These are phyloP conservation scores for Ochotona curzoniae DNA, from an alignment of 2,113 vertebrate genomes.

Conservation along the genomic window DNA sequence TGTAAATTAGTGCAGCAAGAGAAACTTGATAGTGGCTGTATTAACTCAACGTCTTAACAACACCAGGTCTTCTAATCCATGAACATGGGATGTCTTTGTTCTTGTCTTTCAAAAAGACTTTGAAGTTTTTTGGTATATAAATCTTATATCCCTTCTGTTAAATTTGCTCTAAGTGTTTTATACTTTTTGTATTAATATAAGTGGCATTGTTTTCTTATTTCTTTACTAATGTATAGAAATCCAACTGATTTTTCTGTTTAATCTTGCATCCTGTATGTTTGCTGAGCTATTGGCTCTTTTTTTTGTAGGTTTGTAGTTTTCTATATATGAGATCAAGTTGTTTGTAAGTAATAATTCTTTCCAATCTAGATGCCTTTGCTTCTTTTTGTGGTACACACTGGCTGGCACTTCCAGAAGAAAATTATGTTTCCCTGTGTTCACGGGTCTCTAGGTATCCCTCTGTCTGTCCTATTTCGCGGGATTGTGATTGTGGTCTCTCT, in stretches of 20 bases:
- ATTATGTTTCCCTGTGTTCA: too few species aligned
- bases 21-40: background rate
- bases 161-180: slow-evolving; percentile 9
- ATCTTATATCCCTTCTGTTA: background rate
- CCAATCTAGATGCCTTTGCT: background rate
- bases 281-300: background rate
- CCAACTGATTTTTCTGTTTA: background rate
- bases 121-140: background rate
- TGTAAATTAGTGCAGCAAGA: background rate
- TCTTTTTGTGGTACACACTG: background rate
- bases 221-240: background rate
- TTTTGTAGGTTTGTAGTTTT: slow-evolving; percentile 20
- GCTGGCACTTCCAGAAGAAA: background rate
- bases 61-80: background rate
- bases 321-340: background rate
- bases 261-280: background rate
- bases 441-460: too few species aligned
- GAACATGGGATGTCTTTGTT: background rate
- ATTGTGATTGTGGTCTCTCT: too few species aligned
- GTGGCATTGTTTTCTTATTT: background rate
- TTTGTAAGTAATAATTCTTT: background rate
- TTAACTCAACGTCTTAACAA: background rate
- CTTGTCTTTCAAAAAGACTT: slow-evolving; percentile 23
- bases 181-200: background rate
- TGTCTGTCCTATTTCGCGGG: too few species aligned